Percentiles rank a stretch among this genome's conserved stretches.
phyloP scores from a whole-genome alignment of 2,888 invertebrate genomes.

The Blastobasis lacticolella region DNA sequence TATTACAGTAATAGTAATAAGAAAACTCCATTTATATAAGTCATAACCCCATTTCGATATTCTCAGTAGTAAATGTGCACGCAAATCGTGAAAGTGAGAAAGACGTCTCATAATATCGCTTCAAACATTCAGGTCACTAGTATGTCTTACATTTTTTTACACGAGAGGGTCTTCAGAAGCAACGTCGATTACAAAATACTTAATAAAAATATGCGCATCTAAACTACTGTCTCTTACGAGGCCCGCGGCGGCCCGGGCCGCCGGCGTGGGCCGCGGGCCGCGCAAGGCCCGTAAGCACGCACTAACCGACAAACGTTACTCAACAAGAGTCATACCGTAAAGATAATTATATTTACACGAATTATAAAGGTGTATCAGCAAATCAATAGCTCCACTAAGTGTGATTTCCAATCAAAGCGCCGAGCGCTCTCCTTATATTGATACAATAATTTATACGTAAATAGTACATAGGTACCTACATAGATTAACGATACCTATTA shows the following conservation, averaged over 20 bases:
- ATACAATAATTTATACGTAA: slow-evolving; percentile 68
- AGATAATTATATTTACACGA: slow-evolving; percentile 72
- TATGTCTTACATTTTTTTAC: slow-evolving; percentile 72
- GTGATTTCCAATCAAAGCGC: slow-evolving; percentile 67
- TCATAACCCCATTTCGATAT: slow-evolving; percentile 66
- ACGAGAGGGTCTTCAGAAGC: slow-evolving; percentile 68
- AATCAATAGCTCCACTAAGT: slow-evolving; percentile 70
- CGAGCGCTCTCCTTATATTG: slow-evolving; percentile 54
- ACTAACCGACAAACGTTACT: slow-evolving; percentile 36
- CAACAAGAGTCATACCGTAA: slow-evolving; percentile 57
- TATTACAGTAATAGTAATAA: slow-evolving; percentile 70
- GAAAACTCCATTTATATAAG: slow-evolving; percentile 62
- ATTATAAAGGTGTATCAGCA: slow-evolving; percentile 65
- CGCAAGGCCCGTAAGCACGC: slow-evolving; percentile 17
- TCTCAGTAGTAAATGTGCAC: slow-evolving; percentile 64
- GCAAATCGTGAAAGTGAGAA: slow-evolving; percentile 67
- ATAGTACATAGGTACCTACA: slow-evolving; percentile 38
- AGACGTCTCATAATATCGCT: slow-evolving; percentile 61
- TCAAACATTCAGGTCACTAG: slow-evolving; percentile 73
- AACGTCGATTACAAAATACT: slow-evolving; percentile 73
- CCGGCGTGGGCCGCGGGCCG: slow-evolving; percentile 13
- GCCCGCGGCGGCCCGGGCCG: slow-evolving; percentile 19
- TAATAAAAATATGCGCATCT: slow-evolving; percentile 73
- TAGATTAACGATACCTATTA: slow-evolving; percentile 35
- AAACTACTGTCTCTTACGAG: slow-evolving; percentile 56